phyloP scores from a whole-genome alignment of 2,888 invertebrate genomes.

The Euphydryas editha region DNA sequence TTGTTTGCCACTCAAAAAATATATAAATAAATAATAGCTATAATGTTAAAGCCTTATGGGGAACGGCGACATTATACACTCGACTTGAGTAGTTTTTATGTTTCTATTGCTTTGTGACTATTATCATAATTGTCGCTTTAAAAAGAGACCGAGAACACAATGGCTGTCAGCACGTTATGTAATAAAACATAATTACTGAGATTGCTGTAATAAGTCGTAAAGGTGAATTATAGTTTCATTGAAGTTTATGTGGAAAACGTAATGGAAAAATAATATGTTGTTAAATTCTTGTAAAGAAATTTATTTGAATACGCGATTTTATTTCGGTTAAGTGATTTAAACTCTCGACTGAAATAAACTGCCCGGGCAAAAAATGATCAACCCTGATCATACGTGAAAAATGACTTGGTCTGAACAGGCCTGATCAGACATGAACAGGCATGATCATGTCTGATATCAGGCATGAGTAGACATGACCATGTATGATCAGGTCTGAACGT shows the following conservation, averaged over 20 bases:
- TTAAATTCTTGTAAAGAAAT: not conserved
- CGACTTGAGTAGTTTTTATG: conserved; percentile 28
- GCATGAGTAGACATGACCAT: too few species aligned
- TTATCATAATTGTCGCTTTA: conserved; percentile 31
- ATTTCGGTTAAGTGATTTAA: conserved; percentile 6
- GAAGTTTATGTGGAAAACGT: conserved; percentile 13
- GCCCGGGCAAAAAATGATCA: too few species aligned
- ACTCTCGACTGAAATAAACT: not conserved
- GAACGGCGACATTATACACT: conserved; percentile 37
- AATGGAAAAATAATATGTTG: conserved; percentile 7
- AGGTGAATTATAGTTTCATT: not conserved
- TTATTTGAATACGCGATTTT: not conserved
- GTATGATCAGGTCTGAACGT: too few species aligned
- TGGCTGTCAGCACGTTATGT: conserved; percentile 25
- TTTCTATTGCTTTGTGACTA: conserved; percentile 23
- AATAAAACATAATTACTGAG: conserved; percentile 32
- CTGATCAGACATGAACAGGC: too few species aligned
- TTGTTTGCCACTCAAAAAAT: conserved; percentile 20
- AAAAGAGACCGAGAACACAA: conserved; percentile 18
- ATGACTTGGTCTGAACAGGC: too few species aligned
- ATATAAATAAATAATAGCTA: conserved; percentile 20
- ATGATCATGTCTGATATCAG: too few species aligned
- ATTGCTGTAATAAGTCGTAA: conserved; percentile 20
- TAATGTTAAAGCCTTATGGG: conserved; percentile 35
- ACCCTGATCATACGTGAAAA: too few species aligned